Conservation (phyloP, 2,113 vertebrate genomes). For the Sclerurus mexicanus region DNA sequence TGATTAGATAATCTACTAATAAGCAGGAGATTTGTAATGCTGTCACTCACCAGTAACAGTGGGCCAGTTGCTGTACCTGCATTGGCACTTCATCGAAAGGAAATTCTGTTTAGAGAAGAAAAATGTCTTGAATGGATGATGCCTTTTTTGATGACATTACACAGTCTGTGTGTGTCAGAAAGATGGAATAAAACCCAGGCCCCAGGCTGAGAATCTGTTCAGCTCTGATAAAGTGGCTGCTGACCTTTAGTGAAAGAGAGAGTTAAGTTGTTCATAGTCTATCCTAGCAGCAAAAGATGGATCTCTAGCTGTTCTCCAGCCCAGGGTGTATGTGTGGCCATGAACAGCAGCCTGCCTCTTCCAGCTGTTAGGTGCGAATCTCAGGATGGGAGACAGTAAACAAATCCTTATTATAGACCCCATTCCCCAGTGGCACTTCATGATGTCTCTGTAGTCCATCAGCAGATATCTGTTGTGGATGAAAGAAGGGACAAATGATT, state of each 20-base stretch:
- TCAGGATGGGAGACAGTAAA: not conserved
- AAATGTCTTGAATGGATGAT: not conserved
- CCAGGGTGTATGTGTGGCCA: accelerated
- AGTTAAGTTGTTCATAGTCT: not conserved
- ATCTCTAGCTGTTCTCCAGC: not conserved
- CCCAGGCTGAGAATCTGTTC: not conserved
- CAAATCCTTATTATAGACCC: not conserved
- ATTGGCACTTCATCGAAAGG: not conserved
- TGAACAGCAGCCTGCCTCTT: not conserved
- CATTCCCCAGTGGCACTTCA: not conserved
- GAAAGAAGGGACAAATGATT: not conserved
- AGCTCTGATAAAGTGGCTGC: not conserved
- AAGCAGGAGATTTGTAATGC: not conserved
- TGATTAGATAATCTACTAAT: not conserved
- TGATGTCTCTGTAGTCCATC: not conserved
- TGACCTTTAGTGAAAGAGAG: not conserved
- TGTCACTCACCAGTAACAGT: not conserved
- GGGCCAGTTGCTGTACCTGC: not conserved
- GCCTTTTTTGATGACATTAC: not conserved
- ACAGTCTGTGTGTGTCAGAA: not conserved
- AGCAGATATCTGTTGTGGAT: not conserved
- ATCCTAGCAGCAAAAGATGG: not conserved
- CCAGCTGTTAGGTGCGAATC: not conserved
- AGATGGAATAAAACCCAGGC: not conserved
- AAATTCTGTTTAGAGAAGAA: not conserved